A percentile compares a stretch with the other conserved stretches of the same genome.
Conservation (phyloP, 2,113 vertebrate species). For the Eleginops maclovinus region DNA sequence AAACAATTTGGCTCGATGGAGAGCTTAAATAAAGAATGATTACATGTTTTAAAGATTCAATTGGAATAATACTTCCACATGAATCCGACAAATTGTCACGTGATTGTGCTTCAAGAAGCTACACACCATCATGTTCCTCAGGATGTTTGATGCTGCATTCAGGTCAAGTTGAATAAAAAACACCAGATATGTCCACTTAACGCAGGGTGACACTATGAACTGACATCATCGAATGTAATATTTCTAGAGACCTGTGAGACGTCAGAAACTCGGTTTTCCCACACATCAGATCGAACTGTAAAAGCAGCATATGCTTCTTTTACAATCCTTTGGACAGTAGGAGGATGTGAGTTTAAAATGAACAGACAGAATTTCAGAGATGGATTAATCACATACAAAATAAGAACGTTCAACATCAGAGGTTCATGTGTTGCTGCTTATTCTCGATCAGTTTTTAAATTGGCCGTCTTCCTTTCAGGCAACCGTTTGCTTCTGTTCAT, state of each 20-base stretch:
- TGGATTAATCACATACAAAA: background rate
- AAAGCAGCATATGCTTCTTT: background rate
- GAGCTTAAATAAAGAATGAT: background rate
- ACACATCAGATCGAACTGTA: background rate
- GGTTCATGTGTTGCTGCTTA: too few relatives aligned
- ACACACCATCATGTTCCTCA: background rate
- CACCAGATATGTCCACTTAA: too few relatives aligned
- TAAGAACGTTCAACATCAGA: too few relatives aligned
- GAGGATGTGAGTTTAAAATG: background rate
- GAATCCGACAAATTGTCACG: background rate
- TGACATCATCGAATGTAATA: background rate
- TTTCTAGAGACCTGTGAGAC: background rate
- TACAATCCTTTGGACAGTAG: background rate
- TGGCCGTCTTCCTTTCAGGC: too few relatives aligned
- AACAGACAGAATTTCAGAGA: background rate
- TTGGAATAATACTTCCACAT: background rate
- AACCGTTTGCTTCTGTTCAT: too few relatives aligned
- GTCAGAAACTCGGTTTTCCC: background rate
- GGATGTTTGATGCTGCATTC: background rate
- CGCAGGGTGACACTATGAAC: background rate
- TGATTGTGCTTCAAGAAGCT: slow-evolving; percentile 30
- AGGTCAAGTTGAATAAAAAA: background rate
- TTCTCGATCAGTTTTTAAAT: too few relatives aligned
- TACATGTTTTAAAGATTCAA: background rate
- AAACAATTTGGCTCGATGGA: background rate